Percentiles rank a stretch among this genome's conserved stretches.
phyloP scores from a whole-genome alignment of 2,113 vertebrate genomes.

The Lanius collurio region DNA sequence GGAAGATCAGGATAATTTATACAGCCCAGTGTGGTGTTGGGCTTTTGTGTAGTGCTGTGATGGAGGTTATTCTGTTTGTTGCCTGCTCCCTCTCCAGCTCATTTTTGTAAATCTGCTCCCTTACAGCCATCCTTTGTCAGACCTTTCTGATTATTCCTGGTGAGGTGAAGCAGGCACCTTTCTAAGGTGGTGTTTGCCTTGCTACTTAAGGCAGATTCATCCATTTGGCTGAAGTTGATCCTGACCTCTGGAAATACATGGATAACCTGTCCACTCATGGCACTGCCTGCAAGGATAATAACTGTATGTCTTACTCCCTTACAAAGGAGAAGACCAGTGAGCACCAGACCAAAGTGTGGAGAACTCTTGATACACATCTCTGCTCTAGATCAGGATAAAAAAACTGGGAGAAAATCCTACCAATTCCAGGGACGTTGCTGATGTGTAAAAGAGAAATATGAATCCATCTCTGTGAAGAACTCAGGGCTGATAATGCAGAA shows the following conservation, averaged over 20 bases:
- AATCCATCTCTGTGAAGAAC: not conserved
- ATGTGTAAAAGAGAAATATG: not conserved
- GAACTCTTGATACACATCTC: not conserved
- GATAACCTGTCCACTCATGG: not conserved
- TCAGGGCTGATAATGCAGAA: not conserved
- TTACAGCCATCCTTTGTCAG: not conserved
- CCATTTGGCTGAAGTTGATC: not conserved
- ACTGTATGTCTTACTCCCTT: not conserved
- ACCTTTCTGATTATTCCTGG: not conserved
- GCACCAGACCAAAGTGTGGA: not conserved
- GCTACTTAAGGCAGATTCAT: not conserved
- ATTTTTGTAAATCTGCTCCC: not conserved
- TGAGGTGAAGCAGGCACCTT: not conserved
- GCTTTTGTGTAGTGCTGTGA: not conserved
- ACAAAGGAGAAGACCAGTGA: not conserved
- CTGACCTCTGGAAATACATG: not conserved
- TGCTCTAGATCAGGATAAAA: not conserved
- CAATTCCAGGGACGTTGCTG: not conserved
- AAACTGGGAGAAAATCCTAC: not conserved
- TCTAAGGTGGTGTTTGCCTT: not conserved
- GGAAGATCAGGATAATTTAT: constrained; percentile 32
- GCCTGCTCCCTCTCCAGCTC: not conserved
- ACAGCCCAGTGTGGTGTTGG: not conserved
- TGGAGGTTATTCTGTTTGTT: not conserved
- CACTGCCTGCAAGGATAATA: not conserved